Percentiles rank a stretch among this genome's conserved stretches.
These are phyloP conservation scores for Drosophila ochracea DNA, from an alignment of 2,888 invertebrate species.

Conservation along the genomic window DNA sequence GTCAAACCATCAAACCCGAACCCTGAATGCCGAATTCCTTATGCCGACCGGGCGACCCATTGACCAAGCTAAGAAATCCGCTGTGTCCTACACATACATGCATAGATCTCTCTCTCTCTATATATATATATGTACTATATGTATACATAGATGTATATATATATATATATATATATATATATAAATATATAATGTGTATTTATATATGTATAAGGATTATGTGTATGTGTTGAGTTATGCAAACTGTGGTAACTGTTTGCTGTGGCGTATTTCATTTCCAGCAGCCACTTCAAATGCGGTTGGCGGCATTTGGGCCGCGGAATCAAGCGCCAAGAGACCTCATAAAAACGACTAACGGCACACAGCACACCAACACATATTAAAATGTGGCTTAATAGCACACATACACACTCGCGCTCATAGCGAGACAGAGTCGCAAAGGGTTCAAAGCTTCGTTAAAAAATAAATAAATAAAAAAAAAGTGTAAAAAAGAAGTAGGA, in stretches of 20 bases:
- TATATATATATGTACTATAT: neutral
- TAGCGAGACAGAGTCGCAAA: constrained; percentile 43
- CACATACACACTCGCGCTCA: constrained; percentile 15
- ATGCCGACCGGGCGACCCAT: constrained; percentile 69
- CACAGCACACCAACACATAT: constrained; percentile 60
- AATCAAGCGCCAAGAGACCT: constrained; percentile 81
- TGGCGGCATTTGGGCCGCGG: constrained; percentile 78
- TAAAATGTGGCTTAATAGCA: constrained; percentile 77
- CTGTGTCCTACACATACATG: constrained; percentile 17
- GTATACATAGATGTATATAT: constrained; percentile 9
- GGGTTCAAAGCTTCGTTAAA: constrained; percentile 71
- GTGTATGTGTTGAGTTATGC: constrained; percentile 66
- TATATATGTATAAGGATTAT: constrained; percentile 4
- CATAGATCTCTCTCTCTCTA: neutral
- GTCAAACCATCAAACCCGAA: constrained; percentile 2
- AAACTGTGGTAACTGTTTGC: constrained; percentile 65
- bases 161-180: constrained; percentile 25
- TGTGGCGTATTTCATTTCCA: constrained; percentile 74
- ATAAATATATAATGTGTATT: constrained; percentile 2
- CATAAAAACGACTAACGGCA: constrained; percentile 78
- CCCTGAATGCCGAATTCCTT: constrained; percentile 14
- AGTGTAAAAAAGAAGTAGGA: neutral
- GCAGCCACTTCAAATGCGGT: constrained; percentile 81
- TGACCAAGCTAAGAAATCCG: constrained; percentile 76
- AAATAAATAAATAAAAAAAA: constrained; percentile 18